Base-by-base conservation (phyloP, 1,140 invertebrate species). In the Chlorops oryzae region DNA sequence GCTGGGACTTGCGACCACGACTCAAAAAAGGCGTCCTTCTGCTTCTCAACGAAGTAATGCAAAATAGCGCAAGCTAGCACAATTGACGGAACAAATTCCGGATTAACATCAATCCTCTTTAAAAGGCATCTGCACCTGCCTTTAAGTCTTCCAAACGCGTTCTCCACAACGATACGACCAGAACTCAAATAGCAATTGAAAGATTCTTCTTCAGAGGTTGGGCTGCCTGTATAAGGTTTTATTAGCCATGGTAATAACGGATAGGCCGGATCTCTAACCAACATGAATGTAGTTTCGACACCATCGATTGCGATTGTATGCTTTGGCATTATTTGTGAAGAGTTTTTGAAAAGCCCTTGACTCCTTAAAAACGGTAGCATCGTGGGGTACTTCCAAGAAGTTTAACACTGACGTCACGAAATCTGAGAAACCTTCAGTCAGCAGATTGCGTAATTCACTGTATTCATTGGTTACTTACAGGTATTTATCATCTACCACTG, bases 121-220 rank as follows among this genome's bases (percentile, higher is more conserved):
- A 38, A 20, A 22, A 62, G 35, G 12, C 44, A 28, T 22, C 61
- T 47, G 52, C 55, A 60, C 27, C 58, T 18, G 7, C 44, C 44
- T 42, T 62, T 63, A 9, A 72, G 40, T 41, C 68, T 63, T 28
- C 59, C 59, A 57, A 62, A 63, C 3, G 61, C 47, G 54, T 54
- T 58, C 51, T 62, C 55, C 4, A 64, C 54, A 18, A 47, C 50
- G 51, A 52, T 54, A 44, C 61, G 27, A 34, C 50, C 58, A 12
- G 35, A 44, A 4, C 42, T 59, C 21, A 56, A 42, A 27, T 46
- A 23, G 25, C 5, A 12, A 50, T 58, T 58, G 38, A 58, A 58
- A 15, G 24, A 42, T 47, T 50, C 54, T 54, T 57, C 46, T 10
- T 53, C 54, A 17, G 37, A 4, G 13, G 39, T 27, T 17, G 46